Base-by-base conservation (phyloP, 2,797 vertebrate genomes). In the Aldrovandia affinis region DNA sequence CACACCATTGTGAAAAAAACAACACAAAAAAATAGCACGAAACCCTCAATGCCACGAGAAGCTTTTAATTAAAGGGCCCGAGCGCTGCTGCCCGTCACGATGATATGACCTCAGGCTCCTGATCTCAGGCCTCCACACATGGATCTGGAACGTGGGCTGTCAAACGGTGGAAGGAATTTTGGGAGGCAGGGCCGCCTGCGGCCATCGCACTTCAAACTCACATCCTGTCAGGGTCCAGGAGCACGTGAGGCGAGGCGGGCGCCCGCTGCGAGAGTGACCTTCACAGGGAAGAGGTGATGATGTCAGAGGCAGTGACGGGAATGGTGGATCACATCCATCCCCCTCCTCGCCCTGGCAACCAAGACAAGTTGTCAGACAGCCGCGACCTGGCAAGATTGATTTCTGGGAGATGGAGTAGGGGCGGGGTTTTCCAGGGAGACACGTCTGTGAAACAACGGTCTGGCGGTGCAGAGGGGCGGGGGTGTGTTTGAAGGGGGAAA, bases 141-240 rank as follows among this genome's bases (percentile, higher is more conserved):
- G 83, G 81, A 88, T 85, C 78, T 0, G 68, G 89, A 89, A 92
- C 88, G n/a, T 20, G 22, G 75, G 90, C 54, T 91, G 93, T 93
- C 92, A 92, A 89, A 88, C 86, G 84, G 88, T 61, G 75, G 87
- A 86, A 89, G 87, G 82, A 83, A 88, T 89, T 20, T 33, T 81
- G 80, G 89, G n/a, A 18, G 83, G 70, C 61, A 79, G 86, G 57
- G 85, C 86, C 83, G 92, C 93, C 89, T 54, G 75, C 61, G 87
- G 92, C 83, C 36, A 91, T 93, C 86, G 84, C 92, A 93, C 91
- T 90, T 93, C 88, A 87, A 86, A 86, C 83, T 86, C 82, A 83
- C 86, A 86, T 90, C 80, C 84, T 88, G 84, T 84, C 88, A 90
- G 86, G 77, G 80, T 86, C 39, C 47, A 83, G 28, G 30, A 47